Conservation (phyloP, 2,888 invertebrate species). For the Heteropelma amictum region DNA sequence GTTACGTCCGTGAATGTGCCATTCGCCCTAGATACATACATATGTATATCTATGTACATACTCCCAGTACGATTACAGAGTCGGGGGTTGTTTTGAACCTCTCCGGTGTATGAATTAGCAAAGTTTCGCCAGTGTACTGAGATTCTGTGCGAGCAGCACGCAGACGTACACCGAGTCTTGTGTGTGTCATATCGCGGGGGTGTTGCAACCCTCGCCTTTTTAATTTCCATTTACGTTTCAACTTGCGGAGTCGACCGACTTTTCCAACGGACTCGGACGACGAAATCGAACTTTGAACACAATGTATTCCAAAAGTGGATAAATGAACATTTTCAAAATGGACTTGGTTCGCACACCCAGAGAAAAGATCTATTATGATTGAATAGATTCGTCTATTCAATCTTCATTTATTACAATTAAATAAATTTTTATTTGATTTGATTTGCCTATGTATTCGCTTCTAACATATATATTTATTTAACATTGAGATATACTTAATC, state of each 20-base stretch:
- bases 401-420: slow-evolving; percentile 33
- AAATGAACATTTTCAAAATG: slow-evolving; percentile 49
- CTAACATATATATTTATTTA: no score
- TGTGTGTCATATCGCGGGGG: slow-evolving; percentile 13
- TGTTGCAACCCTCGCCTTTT: slow-evolving; percentile 34
- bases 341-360: neutral
- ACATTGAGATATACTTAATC: no score
- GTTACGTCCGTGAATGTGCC: slow-evolving; percentile 45
- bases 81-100: slow-evolving; percentile 39
- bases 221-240: slow-evolving; percentile 41
- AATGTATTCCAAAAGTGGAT: slow-evolving; percentile 8
- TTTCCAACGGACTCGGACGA: slow-evolving; percentile 34
- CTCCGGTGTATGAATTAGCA: slow-evolving; percentile 51
- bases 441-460: no score
- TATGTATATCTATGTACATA: slow-evolving; percentile 4
- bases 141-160: neutral
- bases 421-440: no score
- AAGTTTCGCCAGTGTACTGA: slow-evolving; percentile 39
- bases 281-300: slow-evolving; percentile 2
- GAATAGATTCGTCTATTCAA: neutral
- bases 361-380: slow-evolving; percentile 15
- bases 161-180: neutral
- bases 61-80: slow-evolving; percentile 42
- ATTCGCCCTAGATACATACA: slow-evolving; percentile 13
- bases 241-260: slow-evolving; percentile 38